These are phyloP conservation scores for Athalia rosae DNA, from an alignment of 2,888 invertebrate genomes.

Conservation along the genomic window DNA sequence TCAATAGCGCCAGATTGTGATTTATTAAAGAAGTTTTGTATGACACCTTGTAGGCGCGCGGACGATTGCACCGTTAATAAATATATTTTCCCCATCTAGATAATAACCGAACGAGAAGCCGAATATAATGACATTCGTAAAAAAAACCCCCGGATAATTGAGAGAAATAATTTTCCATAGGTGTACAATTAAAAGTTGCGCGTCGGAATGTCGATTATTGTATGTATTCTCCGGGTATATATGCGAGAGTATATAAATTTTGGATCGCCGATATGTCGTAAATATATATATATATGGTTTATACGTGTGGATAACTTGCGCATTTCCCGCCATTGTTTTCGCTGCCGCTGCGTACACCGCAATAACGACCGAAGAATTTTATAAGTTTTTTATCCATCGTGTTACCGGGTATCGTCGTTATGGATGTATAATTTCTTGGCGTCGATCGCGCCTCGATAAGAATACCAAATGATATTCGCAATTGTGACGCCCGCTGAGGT, in stretches of 20 bases:
- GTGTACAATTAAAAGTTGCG: not conserved
- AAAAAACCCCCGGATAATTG: too few species aligned
- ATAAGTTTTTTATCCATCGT: slow-evolving; percentile 47
- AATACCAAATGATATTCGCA: slow-evolving; percentile 47
- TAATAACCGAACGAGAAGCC: slow-evolving; percentile 1
- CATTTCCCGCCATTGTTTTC: slow-evolving; percentile 65
- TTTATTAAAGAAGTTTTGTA: slow-evolving; percentile 53
- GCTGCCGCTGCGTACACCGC: slow-evolving; percentile 1
- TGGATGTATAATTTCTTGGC: too few species aligned
- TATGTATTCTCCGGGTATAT: too few species aligned
- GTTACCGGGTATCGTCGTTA: slow-evolving; percentile 45
- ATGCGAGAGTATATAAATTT: too few species aligned
- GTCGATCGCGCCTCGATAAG: slow-evolving; percentile 48
- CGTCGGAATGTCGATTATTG: slow-evolving; percentile 1
- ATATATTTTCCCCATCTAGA: slow-evolving; percentile 5
- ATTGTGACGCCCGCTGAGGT: slow-evolving; percentile 17
- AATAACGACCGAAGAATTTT: slow-evolving; percentile 35
- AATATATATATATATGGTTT: too few species aligned
- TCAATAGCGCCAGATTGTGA: slow-evolving; percentile 64
- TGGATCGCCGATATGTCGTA: too few species aligned
- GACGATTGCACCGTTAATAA: slow-evolving; percentile 25
- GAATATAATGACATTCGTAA: too few species aligned
- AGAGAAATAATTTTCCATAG: too few species aligned
- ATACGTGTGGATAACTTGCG: slow-evolving; percentile 50
- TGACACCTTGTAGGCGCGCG: not conserved